phyloP scores from a whole-genome alignment of 2,113 vertebrate genomes.

The Percina caprodes region DNA sequence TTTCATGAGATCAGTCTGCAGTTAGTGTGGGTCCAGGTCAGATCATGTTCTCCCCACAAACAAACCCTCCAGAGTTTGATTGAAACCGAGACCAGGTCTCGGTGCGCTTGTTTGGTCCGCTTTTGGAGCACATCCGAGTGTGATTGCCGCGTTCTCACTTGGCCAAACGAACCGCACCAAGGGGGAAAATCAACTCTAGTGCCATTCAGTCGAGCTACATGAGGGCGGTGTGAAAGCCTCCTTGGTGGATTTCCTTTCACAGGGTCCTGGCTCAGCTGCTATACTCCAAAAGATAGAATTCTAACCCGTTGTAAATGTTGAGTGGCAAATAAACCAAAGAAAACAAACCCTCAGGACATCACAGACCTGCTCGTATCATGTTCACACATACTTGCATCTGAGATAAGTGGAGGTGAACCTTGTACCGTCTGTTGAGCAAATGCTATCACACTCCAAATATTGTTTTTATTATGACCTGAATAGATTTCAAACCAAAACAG shows the following conservation, averaged over 20 bases:
- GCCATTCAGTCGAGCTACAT: too few relatives aligned
- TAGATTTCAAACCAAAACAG: not conserved
- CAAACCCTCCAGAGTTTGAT: too few relatives aligned
- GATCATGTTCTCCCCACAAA: too few relatives aligned
- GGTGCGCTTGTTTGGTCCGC: too few relatives aligned
- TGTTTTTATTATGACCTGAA: not conserved
- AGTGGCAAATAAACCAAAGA: not conserved
- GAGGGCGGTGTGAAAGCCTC: too few relatives aligned
- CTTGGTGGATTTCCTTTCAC: not conserved
- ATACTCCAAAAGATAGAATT: not conserved
- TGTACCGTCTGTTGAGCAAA: not conserved
- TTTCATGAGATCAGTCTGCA: too few relatives aligned
- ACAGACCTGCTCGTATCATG: not conserved
- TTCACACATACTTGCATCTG: not conserved
- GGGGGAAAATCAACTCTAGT: too few relatives aligned
- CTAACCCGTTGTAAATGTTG: not conserved
- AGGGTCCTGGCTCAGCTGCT: not conserved
- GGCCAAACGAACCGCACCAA: too few relatives aligned
- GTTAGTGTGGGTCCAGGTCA: too few relatives aligned
- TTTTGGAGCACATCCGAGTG: too few relatives aligned
- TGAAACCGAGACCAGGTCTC: too few relatives aligned
- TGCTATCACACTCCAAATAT: not conserved
- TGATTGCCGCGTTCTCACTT: too few relatives aligned
- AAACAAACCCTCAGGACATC: not conserved
- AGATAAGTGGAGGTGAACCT: constrained; percentile 15